Base-by-base conservation (phyloP, 1,140 invertebrate species). In the Acromyrmex charruanus region DNA sequence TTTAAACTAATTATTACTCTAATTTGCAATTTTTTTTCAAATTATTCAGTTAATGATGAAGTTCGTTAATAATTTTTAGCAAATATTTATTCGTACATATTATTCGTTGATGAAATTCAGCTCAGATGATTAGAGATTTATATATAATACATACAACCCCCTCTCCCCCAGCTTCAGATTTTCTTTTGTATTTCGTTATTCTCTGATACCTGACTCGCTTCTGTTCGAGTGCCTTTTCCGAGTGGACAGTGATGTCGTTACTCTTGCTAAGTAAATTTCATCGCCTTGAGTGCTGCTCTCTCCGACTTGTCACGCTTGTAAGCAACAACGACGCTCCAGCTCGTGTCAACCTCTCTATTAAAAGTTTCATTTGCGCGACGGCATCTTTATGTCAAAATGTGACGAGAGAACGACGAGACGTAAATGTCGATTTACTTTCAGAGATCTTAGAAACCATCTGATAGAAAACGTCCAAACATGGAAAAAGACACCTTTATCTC, bases 221-320 rank as follows among this genome's bases (percentile, higher is more conserved):
- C 35, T 16, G n/a, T 81, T 86, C 85, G 51, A 65, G 63, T 44
- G 61, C 31, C 85, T 74, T 72, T 87, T 87, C 69, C 85, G 79
- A 90, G 85, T 89, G 88, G 89, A 87, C 89, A 89, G 85, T 75
- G 85, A 89, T 88, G 89, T 90, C 68, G 68, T 87, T 87, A 90
- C 80, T 85, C 85, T 77, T 71, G 63, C 89, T 91, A 91, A 91
- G 88, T 91, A 91, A 91, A 90, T 91, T 91, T 88, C 89, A 91
- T 91, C 89, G 77, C 28, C 75, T 82, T 81, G 86, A 90, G 88
- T 89, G 72, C 77, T 80, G 68, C 88, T 88, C 77, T 85, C 81
- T 53, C 61, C 44, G 71, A 65, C 88, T 87, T 89, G 88, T 90
- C 88, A 74, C 39, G 87, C 77, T 87, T 79, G 68, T 63, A 89